These are phyloP conservation scores for Drosophila borealis DNA, from an alignment of 2,888 invertebrate species.

Conservation along the genomic window DNA sequence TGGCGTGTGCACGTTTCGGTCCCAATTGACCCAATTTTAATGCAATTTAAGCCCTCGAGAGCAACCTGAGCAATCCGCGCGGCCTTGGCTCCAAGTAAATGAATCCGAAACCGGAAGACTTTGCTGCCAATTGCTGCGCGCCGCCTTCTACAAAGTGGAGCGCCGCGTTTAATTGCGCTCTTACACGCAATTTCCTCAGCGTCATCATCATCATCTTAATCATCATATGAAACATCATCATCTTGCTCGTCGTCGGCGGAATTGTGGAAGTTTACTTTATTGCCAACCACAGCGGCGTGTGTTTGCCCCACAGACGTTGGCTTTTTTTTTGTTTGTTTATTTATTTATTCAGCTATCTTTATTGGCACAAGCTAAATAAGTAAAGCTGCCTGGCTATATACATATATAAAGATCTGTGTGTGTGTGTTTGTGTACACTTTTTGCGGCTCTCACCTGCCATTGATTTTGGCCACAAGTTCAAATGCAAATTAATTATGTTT, in stretches of 20 bases:
- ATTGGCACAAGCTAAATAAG: slow-evolving; percentile 16
- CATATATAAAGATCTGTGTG: no score
- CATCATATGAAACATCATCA: neutral
- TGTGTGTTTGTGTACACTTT: no score
- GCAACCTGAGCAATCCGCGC: slow-evolving; percentile 17
- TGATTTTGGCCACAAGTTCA: slow-evolving; percentile 47
- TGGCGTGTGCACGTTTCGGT: slow-evolving; percentile 30
- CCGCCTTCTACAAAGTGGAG: slow-evolving; percentile 9
- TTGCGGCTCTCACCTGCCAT: slow-evolving; percentile 20
- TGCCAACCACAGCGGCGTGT: slow-evolving; percentile 40
- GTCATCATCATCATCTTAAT: slow-evolving; percentile 11
- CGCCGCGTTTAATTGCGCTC: slow-evolving; percentile 68
- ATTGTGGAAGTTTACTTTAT: slow-evolving; percentile 62
- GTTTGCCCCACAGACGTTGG: slow-evolving; percentile 28
- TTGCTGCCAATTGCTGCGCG: neutral
- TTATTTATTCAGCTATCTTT: slow-evolving; percentile 36
- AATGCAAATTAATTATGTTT: slow-evolving; percentile 52
- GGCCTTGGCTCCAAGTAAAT: slow-evolving; percentile 40
- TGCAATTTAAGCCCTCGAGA: slow-evolving; percentile 50
- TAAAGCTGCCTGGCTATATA: neutral
- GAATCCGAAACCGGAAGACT: slow-evolving; percentile 20
- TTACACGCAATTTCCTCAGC: slow-evolving; percentile 73
- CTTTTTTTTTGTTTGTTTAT: slow-evolving; percentile 39
- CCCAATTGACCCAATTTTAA: slow-evolving; percentile 73
- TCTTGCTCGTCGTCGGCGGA: slow-evolving; percentile 17